Evolutionary conservation across 2,888 invertebrate genomes (phyloP), one percentile per base, ranked within the genome.

Genomic region (Stenoptilia bipunctidactyla): DNA sequence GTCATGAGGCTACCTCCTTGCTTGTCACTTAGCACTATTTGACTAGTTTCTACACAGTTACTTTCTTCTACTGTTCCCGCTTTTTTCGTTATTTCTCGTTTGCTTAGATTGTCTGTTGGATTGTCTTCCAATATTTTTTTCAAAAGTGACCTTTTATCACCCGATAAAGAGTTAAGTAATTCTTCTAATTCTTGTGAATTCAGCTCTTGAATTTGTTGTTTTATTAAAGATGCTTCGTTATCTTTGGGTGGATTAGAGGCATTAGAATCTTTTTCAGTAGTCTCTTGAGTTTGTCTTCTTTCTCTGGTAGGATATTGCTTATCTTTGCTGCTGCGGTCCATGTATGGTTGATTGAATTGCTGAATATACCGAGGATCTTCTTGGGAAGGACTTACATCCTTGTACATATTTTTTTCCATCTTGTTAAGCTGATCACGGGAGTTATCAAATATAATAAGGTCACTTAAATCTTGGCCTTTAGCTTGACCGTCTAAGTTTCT

Each of bases 41-140:
- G 61, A 13, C 58, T 56, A 47, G 55, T 63, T 40, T 76, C 74
- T n/a, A 69, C 55, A n/a, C 52, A 61, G 50, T 56, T 66, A 47
- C 64, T 73, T 48, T 73, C 73, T 50, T 76, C 75, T 14, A 69
- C 61, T 25, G 75, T 75, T 4, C 65, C 75, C 15, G 73, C 71
- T 55, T 82, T 83, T 44, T 82, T 82, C 4, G 74, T 79, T 39
- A 80, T 80, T 65, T 82, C 83, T 45, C 82, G 61, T 58, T 83
- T 83, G 46, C 61, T 73, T 14, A 73, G 47, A 27, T 34, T 51
- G 1, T 58, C 59, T 14, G 61, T 55, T 30, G 39, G 15, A 14
- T 66, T 65, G 25, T 40, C 53, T 12, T 66, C 69, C 15, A 83
- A 76, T 2, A 82, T 75, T 52, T 68, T 72, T 49, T 70, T 73